Evolutionary conservation across 2,113 vertebrate genomes (phyloP).

Genomic region (Vimba vimba): DNA sequence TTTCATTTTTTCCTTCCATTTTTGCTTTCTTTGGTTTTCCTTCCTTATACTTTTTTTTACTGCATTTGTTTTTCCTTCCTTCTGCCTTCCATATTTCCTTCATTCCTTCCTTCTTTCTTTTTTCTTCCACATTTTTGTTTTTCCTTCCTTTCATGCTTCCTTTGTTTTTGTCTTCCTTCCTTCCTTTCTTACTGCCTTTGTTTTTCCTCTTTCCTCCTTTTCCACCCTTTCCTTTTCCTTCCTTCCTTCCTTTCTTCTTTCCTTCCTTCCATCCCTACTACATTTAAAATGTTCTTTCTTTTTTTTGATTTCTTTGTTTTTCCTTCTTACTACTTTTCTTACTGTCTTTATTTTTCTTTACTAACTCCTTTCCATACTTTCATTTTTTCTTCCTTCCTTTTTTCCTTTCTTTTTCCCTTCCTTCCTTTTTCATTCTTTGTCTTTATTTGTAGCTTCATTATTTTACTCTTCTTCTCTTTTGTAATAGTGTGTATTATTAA

Average conservation of each 20-base stretch:
- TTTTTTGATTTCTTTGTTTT: neutral
- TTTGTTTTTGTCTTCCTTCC: neutral
- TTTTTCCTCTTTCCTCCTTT: neutral
- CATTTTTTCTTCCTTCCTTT: neutral
- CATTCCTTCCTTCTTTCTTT: neutral
- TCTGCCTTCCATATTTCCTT: neutral
- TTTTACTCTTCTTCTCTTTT: neutral
- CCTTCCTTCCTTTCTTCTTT: neutral
- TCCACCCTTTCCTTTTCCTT: neutral
- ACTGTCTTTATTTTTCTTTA: neutral
- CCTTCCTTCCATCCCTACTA: neutral
- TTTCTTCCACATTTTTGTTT: neutral
- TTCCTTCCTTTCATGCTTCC: neutral
- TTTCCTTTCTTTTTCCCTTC: neutral
- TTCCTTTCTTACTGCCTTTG: neutral
- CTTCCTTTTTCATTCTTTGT: neutral
- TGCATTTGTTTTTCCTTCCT: neutral
- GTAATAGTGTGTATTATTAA: neutral
- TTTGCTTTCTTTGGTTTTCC: neutral
- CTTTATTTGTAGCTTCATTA: neutral
- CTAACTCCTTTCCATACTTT: neutral
- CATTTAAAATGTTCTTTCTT: neutral
- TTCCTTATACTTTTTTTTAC: neutral
- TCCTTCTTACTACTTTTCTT: neutral
- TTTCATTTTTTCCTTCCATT: neutral